phyloP scores from a whole-genome alignment of 2,113 vertebrate genomes.

The Neogale vison region DNA sequence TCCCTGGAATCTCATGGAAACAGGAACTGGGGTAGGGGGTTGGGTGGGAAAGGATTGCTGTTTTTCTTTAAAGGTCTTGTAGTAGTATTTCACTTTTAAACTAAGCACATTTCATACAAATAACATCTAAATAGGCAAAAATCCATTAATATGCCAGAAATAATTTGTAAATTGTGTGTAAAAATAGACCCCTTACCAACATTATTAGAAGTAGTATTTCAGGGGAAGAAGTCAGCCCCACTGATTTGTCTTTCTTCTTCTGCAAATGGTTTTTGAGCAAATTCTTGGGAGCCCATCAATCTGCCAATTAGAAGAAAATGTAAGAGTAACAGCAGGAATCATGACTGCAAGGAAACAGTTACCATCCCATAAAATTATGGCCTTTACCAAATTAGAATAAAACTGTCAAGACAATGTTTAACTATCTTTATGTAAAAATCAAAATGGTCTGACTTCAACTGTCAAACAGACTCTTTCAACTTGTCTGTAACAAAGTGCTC shows the following conservation, averaged over 20 bases:
- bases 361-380: slow-evolving; percentile 60
- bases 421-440: slow-evolving; percentile 72
- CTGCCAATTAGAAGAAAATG: slow-evolving; percentile 67
- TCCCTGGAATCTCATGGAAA: slow-evolving; percentile 21
- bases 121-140: slow-evolving; percentile 61
- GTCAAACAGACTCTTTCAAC: slow-evolving; percentile 60
- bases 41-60: background rate
- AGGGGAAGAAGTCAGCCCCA: background rate
- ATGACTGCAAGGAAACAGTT: slow-evolving; percentile 67
- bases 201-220: slow-evolving; percentile 46
- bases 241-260: slow-evolving; percentile 45
- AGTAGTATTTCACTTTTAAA: slow-evolving; percentile 64
- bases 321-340: slow-evolving; percentile 56
- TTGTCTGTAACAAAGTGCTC: slow-evolving; percentile 17
- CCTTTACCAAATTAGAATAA: slow-evolving; percentile 74
- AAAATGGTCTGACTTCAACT: slow-evolving; percentile 56
- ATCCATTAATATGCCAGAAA: slow-evolving; percentile 69
- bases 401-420: slow-evolving; percentile 67
- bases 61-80: slow-evolving; percentile 53
- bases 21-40: background rate
- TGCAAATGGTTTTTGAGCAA: slow-evolving; percentile 59
- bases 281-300: slow-evolving; percentile 64
- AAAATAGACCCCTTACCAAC: background rate
- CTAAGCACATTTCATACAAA: slow-evolving; percentile 56
- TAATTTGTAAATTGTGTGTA: slow-evolving; percentile 61